Evolutionary conservation across 2,113 vertebrate genomes (phyloP), one percentile per base, ranked within the genome.

Genomic region (Leptosomus discolor): DNA sequence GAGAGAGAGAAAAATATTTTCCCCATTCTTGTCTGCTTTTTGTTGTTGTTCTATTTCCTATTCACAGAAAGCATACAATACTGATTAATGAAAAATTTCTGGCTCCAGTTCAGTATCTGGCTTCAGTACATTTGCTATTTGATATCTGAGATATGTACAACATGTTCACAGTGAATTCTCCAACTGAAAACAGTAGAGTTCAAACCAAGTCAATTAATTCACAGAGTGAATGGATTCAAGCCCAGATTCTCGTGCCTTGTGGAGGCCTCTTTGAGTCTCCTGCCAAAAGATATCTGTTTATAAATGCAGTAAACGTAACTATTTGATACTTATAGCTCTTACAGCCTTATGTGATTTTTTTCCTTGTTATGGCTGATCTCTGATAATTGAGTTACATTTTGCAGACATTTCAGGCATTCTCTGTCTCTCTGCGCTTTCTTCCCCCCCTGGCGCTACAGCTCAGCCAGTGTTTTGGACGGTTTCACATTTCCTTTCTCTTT

Each of bases 81-180:
- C 97, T 97, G 98, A 98, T 98, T 98, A 98, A 98, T 97, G 98
- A 98, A 98, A 97, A 94, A 93, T 97, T 98, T 97, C 97, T 98
- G 98, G 98, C 98, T 98, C 95, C 70, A 85, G 97, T 98, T 98
- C 98, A 98, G 96, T 98, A 97, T 98, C 98, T 97, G 97, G 98
- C 98, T 98, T 98, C 98, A 98, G 98, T 98, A 98, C 98, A 96
- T 98, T 98, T 98, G 96, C 97, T 98, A 98, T 98, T 98, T 99
- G 98, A 98, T 98, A 98, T 98, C 98, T 97, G 97, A 99, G 98
- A 98, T 98, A 98, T 98, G 98, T 98, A 98, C 98, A 98, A 98
- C 98, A 98, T 98, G 98, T 98, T 98, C 98, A 98, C 98, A 98
- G 98, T 98, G 98, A 99, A 98, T 98, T 98, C 98, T 99, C 98